Evolutionary conservation across 2,113 vertebrate species (phyloP), one percentile per base, ranked within the genome.

Genomic region (Rynchops niger): DNA sequence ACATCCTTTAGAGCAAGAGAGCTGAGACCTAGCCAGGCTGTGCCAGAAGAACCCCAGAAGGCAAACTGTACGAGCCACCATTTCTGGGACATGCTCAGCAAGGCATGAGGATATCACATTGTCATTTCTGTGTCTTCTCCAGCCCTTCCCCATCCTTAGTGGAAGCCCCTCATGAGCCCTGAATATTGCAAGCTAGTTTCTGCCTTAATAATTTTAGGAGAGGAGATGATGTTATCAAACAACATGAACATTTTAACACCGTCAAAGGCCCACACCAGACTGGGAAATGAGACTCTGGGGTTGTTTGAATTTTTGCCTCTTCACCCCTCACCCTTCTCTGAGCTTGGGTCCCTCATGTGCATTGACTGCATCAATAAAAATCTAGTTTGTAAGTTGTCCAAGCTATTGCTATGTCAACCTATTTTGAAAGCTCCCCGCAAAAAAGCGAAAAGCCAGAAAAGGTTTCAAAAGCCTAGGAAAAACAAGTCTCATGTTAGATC

Each of bases 301-400:
- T 80, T 95, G 47, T 82, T 86, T 84, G 43, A 72, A 69, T 95
- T 97, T 50, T 80, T 95, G 27, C 52, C 27, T 86, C 40, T 84
- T 95, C 80, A 93, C 50, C 67, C 47, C 12, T 92, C 50, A 73
- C 69, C 65, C 36, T 78, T 90, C 62, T 56, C 45, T 10, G 17
- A 71, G 17, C 42, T 80, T 61, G 34, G 30, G 17, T 89, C 77
- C 69, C 65, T 84, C 49, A 18, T 16, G 67, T 92, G 50, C 50
- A 43, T 61, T 88, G 59, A 61, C 69, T 89, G 22, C 17, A 42
- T 61, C 61, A 89, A 61, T 77, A 89, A 84, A 94, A 93, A 4
- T 6, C 21, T 56, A 10, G 53, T 65, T 77, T 85, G n/a, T 78
- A 73, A 47, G 9, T 55, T 67, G 32, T 72, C 74, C 43, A 82